phyloP scores from a whole-genome alignment of 2,888 invertebrate species.

The Diarsia brunnea region DNA sequence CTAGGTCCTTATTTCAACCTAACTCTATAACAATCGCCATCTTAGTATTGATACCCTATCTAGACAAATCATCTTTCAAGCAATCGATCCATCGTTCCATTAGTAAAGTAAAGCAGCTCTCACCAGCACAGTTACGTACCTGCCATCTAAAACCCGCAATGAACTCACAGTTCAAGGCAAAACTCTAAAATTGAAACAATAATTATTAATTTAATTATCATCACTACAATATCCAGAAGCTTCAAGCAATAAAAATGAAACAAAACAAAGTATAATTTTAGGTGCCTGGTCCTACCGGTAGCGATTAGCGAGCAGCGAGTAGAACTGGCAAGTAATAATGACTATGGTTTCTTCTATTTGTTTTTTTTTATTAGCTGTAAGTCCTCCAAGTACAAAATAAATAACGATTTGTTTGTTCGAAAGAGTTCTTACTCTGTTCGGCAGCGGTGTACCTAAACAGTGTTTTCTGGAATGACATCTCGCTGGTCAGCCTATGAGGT shows the following conservation, averaged over 20 bases:
- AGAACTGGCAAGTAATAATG: background rate
- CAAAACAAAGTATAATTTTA: slow-evolving; percentile 41
- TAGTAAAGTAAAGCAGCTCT: background rate
- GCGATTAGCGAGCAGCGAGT: background rate
- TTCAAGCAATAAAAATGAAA: slow-evolving; percentile 44
- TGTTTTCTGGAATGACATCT: background rate
- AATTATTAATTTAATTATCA: slow-evolving; percentile 60
- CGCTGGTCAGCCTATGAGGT: background rate
- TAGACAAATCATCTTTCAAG: background rate
- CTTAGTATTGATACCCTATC: background rate
- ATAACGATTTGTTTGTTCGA: background rate
- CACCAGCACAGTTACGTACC: background rate
- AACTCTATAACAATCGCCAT: background rate
- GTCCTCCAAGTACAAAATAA: no score
- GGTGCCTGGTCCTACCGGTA: background rate
- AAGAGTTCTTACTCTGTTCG: background rate
- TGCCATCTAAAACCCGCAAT: slow-evolving; percentile 7
- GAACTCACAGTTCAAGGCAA: slow-evolving; percentile 36
- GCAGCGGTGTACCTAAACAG: background rate
- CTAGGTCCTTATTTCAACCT: background rate
- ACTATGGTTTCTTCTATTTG: no score
- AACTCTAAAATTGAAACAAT: slow-evolving; percentile 33
- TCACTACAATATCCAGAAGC: slow-evolving; percentile 60
- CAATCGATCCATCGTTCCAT: background rate
- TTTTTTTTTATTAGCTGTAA: no score